These are phyloP conservation scores for Epinephelus awoara DNA, from an alignment of 2,797 vertebrate species.

Conservation along the genomic window DNA sequence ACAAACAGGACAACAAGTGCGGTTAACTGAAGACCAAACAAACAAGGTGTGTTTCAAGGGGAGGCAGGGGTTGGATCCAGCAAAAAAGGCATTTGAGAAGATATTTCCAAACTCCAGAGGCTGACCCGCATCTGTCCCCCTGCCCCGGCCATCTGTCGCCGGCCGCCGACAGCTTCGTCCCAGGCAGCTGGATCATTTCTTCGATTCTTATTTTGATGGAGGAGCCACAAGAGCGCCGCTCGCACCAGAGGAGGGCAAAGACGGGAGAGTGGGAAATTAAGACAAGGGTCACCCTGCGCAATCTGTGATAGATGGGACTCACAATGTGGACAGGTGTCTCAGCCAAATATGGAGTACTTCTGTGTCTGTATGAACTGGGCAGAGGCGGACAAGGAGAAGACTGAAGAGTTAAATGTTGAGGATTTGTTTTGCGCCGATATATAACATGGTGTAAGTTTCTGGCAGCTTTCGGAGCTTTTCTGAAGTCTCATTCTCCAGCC, in stretches of 20 bases:
- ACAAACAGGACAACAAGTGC: conserved; percentile 61
- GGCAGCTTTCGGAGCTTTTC: conserved; percentile 37
- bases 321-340: conserved; percentile 33
- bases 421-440: conserved; percentile 29
- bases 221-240: conserved; percentile 22
- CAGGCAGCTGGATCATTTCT: conserved; percentile 63
- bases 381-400: conserved; percentile 12
- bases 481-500: conserved; percentile 35
- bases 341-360: conserved; percentile 54
- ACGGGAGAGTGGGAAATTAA: conserved; percentile 32
- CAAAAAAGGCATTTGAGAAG: conserved; percentile 29
- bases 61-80: conserved; percentile 30
- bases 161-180: conserved; percentile 31
- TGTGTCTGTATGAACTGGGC: neutral
- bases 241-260: conserved; percentile 35
- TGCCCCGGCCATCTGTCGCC: conserved; percentile 66
- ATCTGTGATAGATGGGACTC: conserved; percentile 38
- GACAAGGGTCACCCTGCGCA: conserved; percentile 60
- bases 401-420: conserved; percentile 24
- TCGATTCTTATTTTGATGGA: conserved; percentile 67
- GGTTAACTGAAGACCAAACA: conserved; percentile 36
- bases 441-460: conserved; percentile 43
- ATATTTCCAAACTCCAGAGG: conserved; percentile 51
- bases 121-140: conserved; percentile 52
- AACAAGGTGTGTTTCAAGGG: conserved; percentile 36